Conservation (phyloP, 2,113 vertebrate species). For the Ivindomyrus marchei region DNA sequence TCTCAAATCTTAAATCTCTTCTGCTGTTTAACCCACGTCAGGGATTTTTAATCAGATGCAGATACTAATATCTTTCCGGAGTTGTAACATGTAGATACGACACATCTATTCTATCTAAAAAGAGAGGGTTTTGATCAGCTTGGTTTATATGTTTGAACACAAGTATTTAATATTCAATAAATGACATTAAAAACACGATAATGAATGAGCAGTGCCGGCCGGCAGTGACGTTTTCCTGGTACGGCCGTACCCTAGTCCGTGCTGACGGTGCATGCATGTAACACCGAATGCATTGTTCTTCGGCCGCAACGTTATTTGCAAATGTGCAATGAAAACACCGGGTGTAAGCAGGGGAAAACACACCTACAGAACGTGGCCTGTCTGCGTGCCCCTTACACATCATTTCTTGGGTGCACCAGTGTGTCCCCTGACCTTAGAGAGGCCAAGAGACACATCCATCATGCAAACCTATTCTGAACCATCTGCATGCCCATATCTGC, state of each 20-base stretch:
- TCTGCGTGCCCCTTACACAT: neutral
- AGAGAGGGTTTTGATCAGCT: neutral
- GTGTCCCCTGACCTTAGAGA: neutral
- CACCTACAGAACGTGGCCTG: neutral
- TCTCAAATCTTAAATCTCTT: too few relatives aligned
- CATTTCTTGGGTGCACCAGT: neutral
- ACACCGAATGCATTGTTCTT: neutral
- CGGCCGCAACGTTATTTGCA: neutral
- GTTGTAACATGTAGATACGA: neutral
- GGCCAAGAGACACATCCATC: neutral
- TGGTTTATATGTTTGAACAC: neutral
- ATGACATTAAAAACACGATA: neutral
- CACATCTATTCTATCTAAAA: neutral
- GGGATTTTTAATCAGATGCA: neutral
- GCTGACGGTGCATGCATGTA: neutral
- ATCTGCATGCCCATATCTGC: neutral
- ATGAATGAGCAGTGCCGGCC: neutral
- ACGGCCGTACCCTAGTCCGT: neutral
- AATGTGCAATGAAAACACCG: neutral
- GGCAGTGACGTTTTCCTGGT: neutral
- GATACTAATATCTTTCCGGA: neutral
- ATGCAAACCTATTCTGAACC: neutral
- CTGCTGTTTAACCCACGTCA: neutral
- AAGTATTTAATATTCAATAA: neutral
- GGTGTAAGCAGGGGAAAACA: neutral